A percentile compares a stretch with the other conserved stretches of the same genome.
Evolutionary conservation across 1,140 invertebrate genomes (phyloP).

Genomic region (Cryptotermes secundus): DNA sequence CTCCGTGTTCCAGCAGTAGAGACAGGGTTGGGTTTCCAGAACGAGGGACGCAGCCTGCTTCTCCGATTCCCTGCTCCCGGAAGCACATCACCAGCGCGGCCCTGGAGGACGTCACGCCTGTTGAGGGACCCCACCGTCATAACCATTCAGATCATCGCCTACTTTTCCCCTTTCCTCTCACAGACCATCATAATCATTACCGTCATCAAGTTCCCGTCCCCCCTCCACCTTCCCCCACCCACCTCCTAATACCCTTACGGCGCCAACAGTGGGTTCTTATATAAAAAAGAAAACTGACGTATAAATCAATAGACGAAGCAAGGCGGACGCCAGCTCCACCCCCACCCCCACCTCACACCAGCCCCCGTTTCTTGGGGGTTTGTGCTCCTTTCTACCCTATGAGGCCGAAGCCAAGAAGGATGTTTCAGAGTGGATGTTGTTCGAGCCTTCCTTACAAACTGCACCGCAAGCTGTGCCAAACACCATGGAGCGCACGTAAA

Average conservation of each 20-base stretch:
- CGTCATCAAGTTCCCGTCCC: not conserved
- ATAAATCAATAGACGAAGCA: slow-evolving; percentile 17
- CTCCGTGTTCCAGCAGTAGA: too few relatives aligned
- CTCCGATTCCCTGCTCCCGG: too few relatives aligned
- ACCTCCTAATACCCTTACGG: slow-evolving; percentile 10
- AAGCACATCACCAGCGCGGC: not conserved
- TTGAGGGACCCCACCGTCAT: not conserved
- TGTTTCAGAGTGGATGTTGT: not conserved
- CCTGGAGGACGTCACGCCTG: not conserved
- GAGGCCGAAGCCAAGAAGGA: slow-evolving; percentile 11
- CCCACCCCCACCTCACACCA: not conserved
- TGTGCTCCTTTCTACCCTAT: not conserved
- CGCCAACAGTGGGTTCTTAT: slow-evolving; percentile 11
- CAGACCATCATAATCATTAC: slow-evolving; percentile 11
- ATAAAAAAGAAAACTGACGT: slow-evolving; percentile 15
- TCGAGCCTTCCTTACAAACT: not conserved
- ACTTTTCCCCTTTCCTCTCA: not conserved
- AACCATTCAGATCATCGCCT: not conserved
- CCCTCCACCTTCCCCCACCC: not conserved
- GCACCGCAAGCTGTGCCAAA: too few relatives aligned
- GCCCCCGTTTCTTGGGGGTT: not conserved
- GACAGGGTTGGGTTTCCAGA: too few relatives aligned
- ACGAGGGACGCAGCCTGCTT: too few relatives aligned
- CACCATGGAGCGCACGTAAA: too few relatives aligned
- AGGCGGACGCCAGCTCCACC: not conserved